phyloP scores from a whole-genome alignment of 1,140 invertebrate species.

The Tetramorium alpestre region DNA sequence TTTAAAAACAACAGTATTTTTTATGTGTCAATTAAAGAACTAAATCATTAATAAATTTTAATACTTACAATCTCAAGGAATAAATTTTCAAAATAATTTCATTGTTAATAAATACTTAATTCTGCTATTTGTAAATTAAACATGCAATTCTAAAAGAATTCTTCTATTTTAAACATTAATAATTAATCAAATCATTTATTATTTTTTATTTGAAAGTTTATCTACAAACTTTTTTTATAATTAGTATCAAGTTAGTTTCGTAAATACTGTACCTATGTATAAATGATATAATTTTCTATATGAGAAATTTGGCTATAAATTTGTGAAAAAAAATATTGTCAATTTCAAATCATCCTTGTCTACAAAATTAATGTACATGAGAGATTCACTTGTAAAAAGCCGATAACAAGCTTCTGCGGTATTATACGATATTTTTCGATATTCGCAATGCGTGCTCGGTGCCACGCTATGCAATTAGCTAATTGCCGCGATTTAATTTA shows the following conservation, averaged over 20 bases:
- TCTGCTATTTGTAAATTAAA: not conserved
- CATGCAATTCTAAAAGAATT: not conserved
- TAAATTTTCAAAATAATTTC: not conserved
- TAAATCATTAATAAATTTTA: not conserved
- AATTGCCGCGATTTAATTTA: constrained; percentile 51
- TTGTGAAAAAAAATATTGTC: not conserved
- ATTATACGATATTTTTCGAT: not conserved
- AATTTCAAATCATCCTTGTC: not conserved
- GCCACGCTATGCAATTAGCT: constrained; percentile 34
- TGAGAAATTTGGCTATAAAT: not conserved
- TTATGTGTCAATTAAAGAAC: not conserved
- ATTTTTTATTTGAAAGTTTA: not conserved
- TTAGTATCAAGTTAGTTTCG: not conserved
- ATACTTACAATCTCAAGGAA: not conserved
- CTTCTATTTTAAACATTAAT: not conserved
- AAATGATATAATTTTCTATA: not conserved
- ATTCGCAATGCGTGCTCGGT: not conserved
- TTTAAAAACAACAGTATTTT: not conserved
- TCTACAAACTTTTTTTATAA: not conserved
- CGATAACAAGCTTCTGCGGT: constrained; percentile 7
- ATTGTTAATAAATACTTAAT: not conserved
- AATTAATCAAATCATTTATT: not conserved
- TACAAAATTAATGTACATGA: constrained; percentile 1
- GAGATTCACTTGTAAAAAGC: not conserved
- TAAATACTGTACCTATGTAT: not conserved